These are phyloP conservation scores for Dendrolimus punctatus DNA, from an alignment of 1,140 invertebrate genomes.

Conservation along the genomic window DNA sequence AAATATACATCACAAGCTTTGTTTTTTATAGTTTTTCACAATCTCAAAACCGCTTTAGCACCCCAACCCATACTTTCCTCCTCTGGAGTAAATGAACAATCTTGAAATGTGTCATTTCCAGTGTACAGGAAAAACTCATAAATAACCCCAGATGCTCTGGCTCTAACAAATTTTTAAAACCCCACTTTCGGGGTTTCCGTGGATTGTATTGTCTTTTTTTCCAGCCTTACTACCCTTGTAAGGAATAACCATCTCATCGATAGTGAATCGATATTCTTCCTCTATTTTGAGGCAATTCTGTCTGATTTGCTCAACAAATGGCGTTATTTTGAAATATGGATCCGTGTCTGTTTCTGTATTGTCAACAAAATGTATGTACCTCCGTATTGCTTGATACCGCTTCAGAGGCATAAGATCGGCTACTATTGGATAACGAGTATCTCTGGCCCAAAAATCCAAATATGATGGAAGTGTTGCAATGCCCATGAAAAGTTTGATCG, in stretches of 20 bases:
- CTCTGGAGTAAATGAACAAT: conserved; percentile 10
- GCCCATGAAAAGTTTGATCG: conserved; percentile 22
- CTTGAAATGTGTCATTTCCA: conserved; percentile 13
- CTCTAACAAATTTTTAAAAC: conserved; percentile 17
- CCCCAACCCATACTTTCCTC: conserved; percentile 11
- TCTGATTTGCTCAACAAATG: conserved; percentile 24
- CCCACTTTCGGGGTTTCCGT: conserved; percentile 10
- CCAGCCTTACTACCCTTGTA: conserved; percentile 21
- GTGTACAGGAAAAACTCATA: conserved; percentile 16
- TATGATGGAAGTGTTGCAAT: conserved; percentile 21
- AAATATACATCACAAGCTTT: conserved; percentile 4
- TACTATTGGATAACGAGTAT: conserved; percentile 13
- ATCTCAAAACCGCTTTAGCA: conserved; percentile 11
- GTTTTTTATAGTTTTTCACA: conserved; percentile 8
- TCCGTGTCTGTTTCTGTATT: conserved; percentile 13
- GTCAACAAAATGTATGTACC: conserved; percentile 25
- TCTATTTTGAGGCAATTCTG: conserved; percentile 21
- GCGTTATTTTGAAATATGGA: conserved; percentile 25
- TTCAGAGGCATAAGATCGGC: conserved; percentile 28
- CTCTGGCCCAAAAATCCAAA: conserved; percentile 20
- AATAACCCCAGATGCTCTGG: conserved; percentile 12
- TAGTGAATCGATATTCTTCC: conserved; percentile 18
- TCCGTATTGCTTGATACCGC: conserved; percentile 27
- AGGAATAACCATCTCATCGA: conserved; percentile 23
- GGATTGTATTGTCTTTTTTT: conserved; percentile 20